phyloP scores from a whole-genome alignment of 2,888 invertebrate species.

The Chrysolina oricalcia region DNA sequence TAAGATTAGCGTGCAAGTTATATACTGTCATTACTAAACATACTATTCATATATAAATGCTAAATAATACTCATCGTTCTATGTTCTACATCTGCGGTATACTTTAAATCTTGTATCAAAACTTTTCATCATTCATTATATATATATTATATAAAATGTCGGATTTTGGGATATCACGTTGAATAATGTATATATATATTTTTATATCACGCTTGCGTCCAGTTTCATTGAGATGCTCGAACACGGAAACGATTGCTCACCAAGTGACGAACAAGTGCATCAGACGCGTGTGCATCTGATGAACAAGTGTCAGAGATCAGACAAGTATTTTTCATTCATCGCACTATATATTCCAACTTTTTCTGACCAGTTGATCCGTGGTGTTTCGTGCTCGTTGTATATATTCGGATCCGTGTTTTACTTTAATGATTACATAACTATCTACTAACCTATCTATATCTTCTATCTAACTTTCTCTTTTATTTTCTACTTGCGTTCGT shows the following conservation, averaged over 20 bases:
- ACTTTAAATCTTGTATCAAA: constrained; percentile 72
- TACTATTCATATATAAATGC: constrained; percentile 67
- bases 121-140: constrained; percentile 69
- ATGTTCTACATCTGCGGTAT: constrained; percentile 66
- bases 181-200: constrained; percentile 57
- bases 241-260: constrained; percentile 43
- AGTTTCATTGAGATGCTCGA: constrained; percentile 45
- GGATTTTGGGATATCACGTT: constrained; percentile 70
- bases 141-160: constrained; percentile 69
- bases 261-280: constrained; percentile 25
- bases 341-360: background rate
- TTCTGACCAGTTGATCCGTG: constrained; percentile 32
- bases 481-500: constrained; percentile 63
- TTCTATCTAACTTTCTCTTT: constrained; percentile 56
- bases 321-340: too few species aligned
- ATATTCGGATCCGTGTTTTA: constrained; percentile 55
- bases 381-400: constrained; percentile 53
- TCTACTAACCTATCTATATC: constrained; percentile 60
- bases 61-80: constrained; percentile 69
- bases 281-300: background rate
- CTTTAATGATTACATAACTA: constrained; percentile 62
- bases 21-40: constrained; percentile 65
- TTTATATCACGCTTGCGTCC: constrained; percentile 56
- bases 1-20: constrained; percentile 69
- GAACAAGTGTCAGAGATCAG: too few species aligned